phyloP scores from a whole-genome alignment of 2,888 invertebrate species.

The Drosophila bunnanda region DNA sequence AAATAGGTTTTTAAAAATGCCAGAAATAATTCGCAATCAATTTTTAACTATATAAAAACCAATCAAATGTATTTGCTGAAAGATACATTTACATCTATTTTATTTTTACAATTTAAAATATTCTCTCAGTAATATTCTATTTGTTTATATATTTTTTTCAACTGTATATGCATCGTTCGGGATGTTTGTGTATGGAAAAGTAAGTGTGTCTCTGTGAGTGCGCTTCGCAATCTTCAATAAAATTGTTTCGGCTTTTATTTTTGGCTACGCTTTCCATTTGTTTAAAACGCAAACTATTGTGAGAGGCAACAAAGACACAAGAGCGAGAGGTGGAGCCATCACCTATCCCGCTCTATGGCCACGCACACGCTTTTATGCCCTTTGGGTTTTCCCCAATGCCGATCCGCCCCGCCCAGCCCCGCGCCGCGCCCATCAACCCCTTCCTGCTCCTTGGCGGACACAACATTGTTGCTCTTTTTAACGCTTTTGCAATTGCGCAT shows the following conservation, averaged over 20 bases:
- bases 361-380: constrained; percentile 51
- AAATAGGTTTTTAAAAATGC: not conserved
- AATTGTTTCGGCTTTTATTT: constrained; percentile 71
- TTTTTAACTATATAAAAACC: not conserved
- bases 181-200: constrained; percentile 10
- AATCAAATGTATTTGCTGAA: not conserved
- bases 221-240: constrained; percentile 79
- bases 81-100: too few relatives aligned
- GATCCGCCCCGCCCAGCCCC: not conserved
- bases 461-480: constrained; percentile 79
- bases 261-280: constrained; percentile 76
- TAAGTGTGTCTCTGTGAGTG: constrained; percentile 26
- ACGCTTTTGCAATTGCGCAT: constrained; percentile 72
- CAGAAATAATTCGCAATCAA: not conserved
- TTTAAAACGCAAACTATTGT: constrained; percentile 81
- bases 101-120: too few relatives aligned
- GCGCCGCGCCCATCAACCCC: not conserved
- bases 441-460: constrained; percentile 13
- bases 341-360: constrained; percentile 28
- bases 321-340: constrained; percentile 12
- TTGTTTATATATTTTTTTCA: not conserved
- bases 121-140: too few relatives aligned
- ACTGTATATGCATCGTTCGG: constrained; percentile 14
- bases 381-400: constrained; percentile 44
- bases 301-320: constrained; percentile 46